Evolutionary conservation across 2,797 vertebrate genomes (phyloP).

Genomic region (Merluccius polli): DNA sequence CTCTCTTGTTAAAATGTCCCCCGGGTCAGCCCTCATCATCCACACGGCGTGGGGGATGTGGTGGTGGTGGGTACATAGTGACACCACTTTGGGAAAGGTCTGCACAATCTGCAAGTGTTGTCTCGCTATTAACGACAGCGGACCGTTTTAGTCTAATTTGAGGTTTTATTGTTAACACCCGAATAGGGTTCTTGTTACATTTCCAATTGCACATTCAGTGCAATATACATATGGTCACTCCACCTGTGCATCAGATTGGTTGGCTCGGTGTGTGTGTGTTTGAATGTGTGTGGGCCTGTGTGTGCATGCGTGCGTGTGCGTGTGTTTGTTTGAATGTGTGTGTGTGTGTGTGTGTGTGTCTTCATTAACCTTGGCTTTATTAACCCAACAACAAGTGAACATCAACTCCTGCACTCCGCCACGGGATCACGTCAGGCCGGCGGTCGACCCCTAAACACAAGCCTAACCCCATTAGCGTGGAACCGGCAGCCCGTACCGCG

Average conservation of each 20-base stretch:
- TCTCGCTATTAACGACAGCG: background rate
- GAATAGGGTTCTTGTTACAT: background rate
- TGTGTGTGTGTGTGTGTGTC: background rate
- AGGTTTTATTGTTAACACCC: background rate
- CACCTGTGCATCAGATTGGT: background rate
- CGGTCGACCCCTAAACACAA: conserved; percentile 21
- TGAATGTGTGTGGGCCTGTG: background rate
- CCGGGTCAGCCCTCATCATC: background rate
- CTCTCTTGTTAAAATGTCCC: too few relatives aligned
- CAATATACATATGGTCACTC: background rate
- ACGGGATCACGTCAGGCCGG: conserved; percentile 31
- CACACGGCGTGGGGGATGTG: background rate
- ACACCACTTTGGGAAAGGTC: background rate
- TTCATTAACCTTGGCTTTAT: background rate
- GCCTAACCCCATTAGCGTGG: conserved; percentile 33
- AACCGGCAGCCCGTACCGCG: conserved; percentile 22
- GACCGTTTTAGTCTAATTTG: background rate
- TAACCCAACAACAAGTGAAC: background rate
- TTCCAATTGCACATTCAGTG: background rate
- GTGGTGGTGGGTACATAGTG: background rate
- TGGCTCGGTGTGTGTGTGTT: background rate
- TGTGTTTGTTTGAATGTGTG: background rate
- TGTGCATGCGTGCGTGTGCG: background rate
- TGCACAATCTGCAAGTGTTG: background rate
- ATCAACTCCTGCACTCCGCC: conserved; percentile 16